Base-by-base conservation (phyloP, 2,113 vertebrate genomes). In the Oryzias curvinotus region DNA sequence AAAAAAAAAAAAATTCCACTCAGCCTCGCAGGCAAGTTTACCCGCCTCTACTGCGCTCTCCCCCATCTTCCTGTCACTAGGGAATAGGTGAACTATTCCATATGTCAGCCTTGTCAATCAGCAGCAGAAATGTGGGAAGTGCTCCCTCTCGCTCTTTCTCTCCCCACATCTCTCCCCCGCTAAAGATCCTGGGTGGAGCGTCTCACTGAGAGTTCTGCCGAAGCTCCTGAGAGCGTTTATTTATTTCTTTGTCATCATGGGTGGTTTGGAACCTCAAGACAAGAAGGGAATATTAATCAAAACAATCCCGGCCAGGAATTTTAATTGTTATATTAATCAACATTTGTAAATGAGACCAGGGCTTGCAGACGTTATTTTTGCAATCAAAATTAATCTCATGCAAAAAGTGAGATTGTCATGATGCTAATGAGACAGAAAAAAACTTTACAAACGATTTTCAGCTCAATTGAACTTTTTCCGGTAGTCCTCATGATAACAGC, bases 21-120 rank as follows among this genome's bases (percentile, higher is more conserved):
- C 92, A 93, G 95, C 94, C 95, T 95, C 91, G 91, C 92, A 96
- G 95, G 94, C 95, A 96, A 95, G 93, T 96, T 95, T 95, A 95
- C 82, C 73, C 80, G 56, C 87, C 78, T 80, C 82, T 68, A 94
- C 93, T 87, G 92, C 91, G 84, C 93, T 93, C 93, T 94, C 93
- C 94, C 94, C 94, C 94, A 93, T 95, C 95, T 94, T 91, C 92
- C 93, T 92, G 91, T 96, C 97, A 94, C 96, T 93, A 92, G 96
- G 96, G 96, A 96, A 95, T 98, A 95, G 93, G 93, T 99, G 96
- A 98, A 98, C 96, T 98, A 98, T 99, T 98, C 96, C 96, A 98
- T 97, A 98, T 99, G 97, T 98, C 96, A 99, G 94, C 88, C 94
- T 95, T 99, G 96, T 98, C 97, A 99, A 96, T 99, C 96, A 98